Percentiles rank a stretch among this genome's conserved stretches.
phyloP scores from a whole-genome alignment of 2,797 vertebrate species.

The Argya squamiceps region DNA sequence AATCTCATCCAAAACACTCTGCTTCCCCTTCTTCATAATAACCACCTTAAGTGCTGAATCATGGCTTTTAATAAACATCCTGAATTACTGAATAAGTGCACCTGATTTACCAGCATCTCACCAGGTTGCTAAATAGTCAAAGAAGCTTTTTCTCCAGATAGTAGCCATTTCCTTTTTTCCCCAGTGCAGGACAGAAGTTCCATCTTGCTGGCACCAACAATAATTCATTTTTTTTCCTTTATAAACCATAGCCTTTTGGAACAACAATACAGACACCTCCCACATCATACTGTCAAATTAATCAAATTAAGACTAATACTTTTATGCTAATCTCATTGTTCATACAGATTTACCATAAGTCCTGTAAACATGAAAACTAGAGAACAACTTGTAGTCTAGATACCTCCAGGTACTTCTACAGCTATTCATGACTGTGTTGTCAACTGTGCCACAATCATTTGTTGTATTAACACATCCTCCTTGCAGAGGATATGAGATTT shows the following conservation, averaged over 20 bases:
- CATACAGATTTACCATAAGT: neutral
- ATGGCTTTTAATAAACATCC: neutral
- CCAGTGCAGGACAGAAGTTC: neutral
- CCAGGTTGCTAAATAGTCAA: neutral
- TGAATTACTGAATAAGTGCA: neutral
- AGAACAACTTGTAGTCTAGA: neutral
- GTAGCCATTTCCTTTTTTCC: neutral
- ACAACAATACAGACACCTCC: neutral
- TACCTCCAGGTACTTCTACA: neutral
- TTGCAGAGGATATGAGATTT: neutral
- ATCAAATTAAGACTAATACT: constrained; percentile 2
- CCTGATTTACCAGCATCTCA: neutral
- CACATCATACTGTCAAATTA: neutral
- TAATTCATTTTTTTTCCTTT: neutral
- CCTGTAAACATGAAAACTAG: neutral
- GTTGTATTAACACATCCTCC: neutral
- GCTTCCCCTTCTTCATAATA: neutral
- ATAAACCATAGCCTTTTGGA: neutral
- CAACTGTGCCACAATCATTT: neutral
- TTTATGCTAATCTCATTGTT: neutral
- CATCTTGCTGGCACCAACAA: neutral
- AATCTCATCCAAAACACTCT: neutral
- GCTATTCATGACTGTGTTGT: neutral
- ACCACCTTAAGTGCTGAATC: neutral
- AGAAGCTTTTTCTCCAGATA: neutral